Base-by-base conservation (phyloP, 2,797 vertebrate species). In the Sciurus carolinensis region DNA sequence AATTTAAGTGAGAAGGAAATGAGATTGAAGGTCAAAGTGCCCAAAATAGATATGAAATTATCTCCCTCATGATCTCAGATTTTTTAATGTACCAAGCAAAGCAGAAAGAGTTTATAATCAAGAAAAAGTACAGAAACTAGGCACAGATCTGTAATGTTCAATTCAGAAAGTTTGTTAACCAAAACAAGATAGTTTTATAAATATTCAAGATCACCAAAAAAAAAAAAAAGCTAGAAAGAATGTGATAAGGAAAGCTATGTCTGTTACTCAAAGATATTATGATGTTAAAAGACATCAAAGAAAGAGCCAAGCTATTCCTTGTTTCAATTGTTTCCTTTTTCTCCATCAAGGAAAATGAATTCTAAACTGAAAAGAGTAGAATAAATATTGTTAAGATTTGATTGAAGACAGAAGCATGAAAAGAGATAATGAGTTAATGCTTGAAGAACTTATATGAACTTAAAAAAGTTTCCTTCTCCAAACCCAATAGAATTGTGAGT, bases 1-100 rank as follows among this genome's bases (percentile, higher is more conserved):
- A 95, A 97, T 95, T 96, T 94, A 95, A 95, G 18, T 79, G 62
- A 96, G 59, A 93, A 93, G 73, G 95, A 98, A 97, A 98, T 95
- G 97, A 97, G 71, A 94, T 72, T 93, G 95, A 96, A 97, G 87
- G 95, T 97, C 94, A 85, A 69, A 64, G 13, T 87, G 85, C 90
- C 79, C 77, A 94, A 96, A 97, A 96, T 96, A 97, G 95, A 91
- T 88, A 87, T 62, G 81, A 92, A 90, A 95, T 92, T 92, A 91
- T 90, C 66, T 96, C 72, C n/a, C 77, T 93, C 47, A n/a, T 95
- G 77, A 98, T 71, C 77, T 96, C 95, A 95, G 93, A 93, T 81
- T 97, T 97, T 96, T 95, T 95, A 97, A 94, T 93, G 79, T 79
- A 92, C 64, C 47, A 85, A 75, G 93, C 82, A 84, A 96, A n/a